Conservation (phyloP, 1,140 invertebrate species). For the Sminthurides bifidus region DNA sequence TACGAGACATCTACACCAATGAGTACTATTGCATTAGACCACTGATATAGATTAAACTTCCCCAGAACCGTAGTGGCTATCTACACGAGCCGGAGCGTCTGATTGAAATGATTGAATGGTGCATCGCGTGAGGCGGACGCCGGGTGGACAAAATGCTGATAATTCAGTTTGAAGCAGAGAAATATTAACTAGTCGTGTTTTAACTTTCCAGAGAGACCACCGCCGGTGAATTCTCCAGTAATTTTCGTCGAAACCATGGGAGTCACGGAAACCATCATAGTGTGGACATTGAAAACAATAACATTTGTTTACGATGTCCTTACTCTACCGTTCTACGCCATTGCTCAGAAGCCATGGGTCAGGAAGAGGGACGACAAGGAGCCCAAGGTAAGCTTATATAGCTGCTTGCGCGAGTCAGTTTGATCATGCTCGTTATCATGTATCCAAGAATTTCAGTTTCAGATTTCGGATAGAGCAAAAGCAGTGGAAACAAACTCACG, state of each 20-base stretch:
- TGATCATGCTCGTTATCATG: background rate
- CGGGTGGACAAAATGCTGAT: no score
- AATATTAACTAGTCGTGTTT: slow-evolving; percentile 1
- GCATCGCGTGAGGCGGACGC: no score
- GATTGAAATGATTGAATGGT: no score
- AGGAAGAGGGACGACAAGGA: slow-evolving; percentile 47
- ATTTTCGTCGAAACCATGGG: slow-evolving; percentile 10
- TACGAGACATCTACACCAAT: no score
- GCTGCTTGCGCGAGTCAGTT: slow-evolving; percentile 49
- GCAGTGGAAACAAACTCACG: background rate
- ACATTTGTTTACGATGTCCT: slow-evolving; percentile 76
- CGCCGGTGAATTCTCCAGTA: background rate
- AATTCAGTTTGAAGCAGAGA: no score
- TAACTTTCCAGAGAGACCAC: slow-evolving; percentile 1
- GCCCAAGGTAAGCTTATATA: slow-evolving; percentile 41
- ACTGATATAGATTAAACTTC: no score
- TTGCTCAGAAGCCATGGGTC: slow-evolving; percentile 78
- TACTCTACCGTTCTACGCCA: slow-evolving; percentile 76
- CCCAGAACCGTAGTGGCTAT: no score
- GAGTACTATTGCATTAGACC: no score
- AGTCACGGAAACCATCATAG: slow-evolving; percentile 4
- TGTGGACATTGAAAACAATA: slow-evolving; percentile 55
- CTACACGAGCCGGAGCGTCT: no score
- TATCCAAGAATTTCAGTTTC: slow-evolving; percentile 9
- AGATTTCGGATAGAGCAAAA: background rate